Percentiles rank a stretch among this genome's conserved stretches.
Evolutionary conservation across 2,888 invertebrate genomes (phyloP).

Genomic region (Microctonus brassicae): DNA sequence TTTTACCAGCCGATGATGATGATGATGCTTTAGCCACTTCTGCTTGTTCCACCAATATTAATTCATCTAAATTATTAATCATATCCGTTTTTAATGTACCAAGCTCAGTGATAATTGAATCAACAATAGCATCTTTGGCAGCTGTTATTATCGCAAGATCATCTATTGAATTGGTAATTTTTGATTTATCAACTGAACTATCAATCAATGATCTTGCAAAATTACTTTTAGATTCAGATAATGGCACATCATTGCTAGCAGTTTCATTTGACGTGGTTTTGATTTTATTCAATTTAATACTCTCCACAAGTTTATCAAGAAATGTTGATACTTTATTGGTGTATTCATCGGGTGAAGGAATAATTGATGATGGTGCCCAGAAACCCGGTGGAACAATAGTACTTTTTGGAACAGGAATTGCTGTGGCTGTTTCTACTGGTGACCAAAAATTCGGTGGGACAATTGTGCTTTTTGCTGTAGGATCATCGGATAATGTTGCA

Average conservation of each 20-base stretch:
- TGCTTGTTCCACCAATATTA: constrained; percentile 57
- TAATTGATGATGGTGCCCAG: constrained; percentile 58
- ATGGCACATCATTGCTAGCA: constrained; percentile 8
- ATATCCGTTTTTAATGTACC: constrained; percentile 57
- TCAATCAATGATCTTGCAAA: constrained; percentile 37
- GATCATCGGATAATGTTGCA: constrained; percentile 7
- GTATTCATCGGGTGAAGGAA: constrained; percentile 60
- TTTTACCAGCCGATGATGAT: neutral
- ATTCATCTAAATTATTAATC: constrained; percentile 58
- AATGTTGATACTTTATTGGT: constrained; percentile 58
- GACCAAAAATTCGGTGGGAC: constrained; percentile 63
- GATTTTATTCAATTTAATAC: constrained; percentile 54
- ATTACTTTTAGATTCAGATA: constrained; percentile 20
- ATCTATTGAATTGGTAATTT: constrained; percentile 52
- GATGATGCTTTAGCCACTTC: constrained; percentile 42
- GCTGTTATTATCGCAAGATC: constrained; percentile 55
- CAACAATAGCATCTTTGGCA: constrained; percentile 61
- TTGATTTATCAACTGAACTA: constrained; percentile 38
- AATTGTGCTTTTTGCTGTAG: constrained; percentile 57
- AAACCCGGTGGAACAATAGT: constrained; percentile 64
- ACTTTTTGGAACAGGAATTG: constrained; percentile 53
- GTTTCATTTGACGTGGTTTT: constrained; percentile 29
- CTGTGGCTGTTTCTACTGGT: constrained; percentile 48
- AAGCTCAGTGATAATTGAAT: constrained; percentile 59
- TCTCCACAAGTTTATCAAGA: constrained; percentile 60